phyloP scores from a whole-genome alignment of 2,113 vertebrate species.

The Seriola dumerili region DNA sequence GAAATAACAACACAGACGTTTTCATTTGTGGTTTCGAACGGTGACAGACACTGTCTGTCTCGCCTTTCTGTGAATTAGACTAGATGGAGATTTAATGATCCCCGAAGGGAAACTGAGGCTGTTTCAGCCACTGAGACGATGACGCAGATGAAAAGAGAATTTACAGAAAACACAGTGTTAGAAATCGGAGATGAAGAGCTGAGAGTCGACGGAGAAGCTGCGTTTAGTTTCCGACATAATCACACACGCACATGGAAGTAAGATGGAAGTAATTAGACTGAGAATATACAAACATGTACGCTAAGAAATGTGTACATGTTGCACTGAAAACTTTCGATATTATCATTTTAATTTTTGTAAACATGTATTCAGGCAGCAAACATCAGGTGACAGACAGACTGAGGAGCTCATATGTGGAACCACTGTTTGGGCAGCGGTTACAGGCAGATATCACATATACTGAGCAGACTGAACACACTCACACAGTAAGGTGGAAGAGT shows the following conservation, averaged over 20 bases:
- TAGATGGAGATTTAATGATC: constrained; percentile 57
- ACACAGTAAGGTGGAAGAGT: no score
- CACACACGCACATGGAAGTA: neutral
- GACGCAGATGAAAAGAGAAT: constrained; percentile 12
- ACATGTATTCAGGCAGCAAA: no score
- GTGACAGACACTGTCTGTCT: constrained; percentile 2
- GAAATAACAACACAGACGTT: constrained; percentile 7
- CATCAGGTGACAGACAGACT: no score
- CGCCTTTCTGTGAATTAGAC: constrained; percentile 13
- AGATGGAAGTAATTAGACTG: neutral
- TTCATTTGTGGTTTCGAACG: constrained; percentile 13
- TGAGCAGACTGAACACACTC: no score
- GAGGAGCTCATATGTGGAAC: no score
- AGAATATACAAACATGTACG: neutral
- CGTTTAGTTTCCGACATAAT: neutral
- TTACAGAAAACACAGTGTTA: constrained; percentile 23
- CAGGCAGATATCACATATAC: no score
- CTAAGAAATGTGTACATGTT: no score
- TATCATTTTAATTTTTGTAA: no score
- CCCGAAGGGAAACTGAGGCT: constrained; percentile 35
- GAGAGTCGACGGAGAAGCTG: neutral
- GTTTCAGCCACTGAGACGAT: constrained; percentile 18
- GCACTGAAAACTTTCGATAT: no score
- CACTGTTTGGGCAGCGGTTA: no score
- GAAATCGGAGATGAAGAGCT: neutral